These are phyloP conservation scores for Mobula hypostoma DNA, from an alignment of 2,113 vertebrate species.

Conservation along the genomic window DNA sequence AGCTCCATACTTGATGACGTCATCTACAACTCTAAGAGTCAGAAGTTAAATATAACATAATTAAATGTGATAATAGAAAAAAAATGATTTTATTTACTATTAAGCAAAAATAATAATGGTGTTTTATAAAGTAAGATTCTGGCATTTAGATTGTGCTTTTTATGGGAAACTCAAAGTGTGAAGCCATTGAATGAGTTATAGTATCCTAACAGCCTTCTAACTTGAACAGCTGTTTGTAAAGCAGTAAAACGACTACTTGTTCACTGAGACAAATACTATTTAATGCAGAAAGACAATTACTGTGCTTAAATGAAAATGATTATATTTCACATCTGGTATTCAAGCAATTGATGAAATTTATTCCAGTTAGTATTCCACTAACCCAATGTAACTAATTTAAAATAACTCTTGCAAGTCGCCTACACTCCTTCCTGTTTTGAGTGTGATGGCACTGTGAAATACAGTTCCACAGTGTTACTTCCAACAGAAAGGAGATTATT, in stretches of 20 bases:
- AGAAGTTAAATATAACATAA: background rate
- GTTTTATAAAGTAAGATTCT: background rate
- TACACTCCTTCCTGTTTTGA: background rate
- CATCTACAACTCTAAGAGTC: background rate
- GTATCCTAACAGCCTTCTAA: background rate
- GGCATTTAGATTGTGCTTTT: background rate
- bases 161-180: background rate
- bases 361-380: background rate
- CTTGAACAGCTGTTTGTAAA: conserved; percentile 21
- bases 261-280: conserved; percentile 15
- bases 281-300: background rate
- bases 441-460: background rate
- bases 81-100: background rate
- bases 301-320: background rate
- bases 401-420: background rate
- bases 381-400: background rate
- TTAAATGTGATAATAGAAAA: too few relatives aligned
- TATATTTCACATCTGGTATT: background rate
- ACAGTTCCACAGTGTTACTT: background rate
- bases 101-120: background rate
- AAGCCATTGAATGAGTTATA: background rate
- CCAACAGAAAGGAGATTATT: background rate
- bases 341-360: conserved; percentile 1
- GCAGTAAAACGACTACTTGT: background rate
- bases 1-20: background rate